Evolutionary conservation across 2,797 vertebrate genomes (phyloP).

Genomic region (Sibirionetta formosa): DNA sequence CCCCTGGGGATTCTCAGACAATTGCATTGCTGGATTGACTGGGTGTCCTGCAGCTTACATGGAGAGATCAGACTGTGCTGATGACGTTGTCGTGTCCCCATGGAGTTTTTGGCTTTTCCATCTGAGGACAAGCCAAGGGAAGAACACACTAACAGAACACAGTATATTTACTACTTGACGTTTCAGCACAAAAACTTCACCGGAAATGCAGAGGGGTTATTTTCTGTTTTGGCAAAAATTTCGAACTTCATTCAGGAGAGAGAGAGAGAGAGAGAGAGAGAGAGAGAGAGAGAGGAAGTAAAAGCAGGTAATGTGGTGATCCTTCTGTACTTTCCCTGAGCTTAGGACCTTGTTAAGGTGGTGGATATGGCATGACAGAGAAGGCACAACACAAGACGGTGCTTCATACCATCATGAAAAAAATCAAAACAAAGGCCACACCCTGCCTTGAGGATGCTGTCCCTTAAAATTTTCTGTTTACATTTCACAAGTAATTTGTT

Average conservation of each 20-base stretch:
- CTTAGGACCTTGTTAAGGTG: not conserved
- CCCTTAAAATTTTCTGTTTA: not conserved
- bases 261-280: not conserved
- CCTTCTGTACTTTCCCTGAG: not conserved
- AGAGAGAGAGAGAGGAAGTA: not conserved
- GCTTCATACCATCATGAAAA: not conserved
- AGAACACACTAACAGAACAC: not conserved
- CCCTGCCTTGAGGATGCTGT: not conserved
- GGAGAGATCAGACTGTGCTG: not conserved
- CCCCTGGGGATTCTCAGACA: not conserved
- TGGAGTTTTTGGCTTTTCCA: not conserved
- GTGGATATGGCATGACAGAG: not conserved
- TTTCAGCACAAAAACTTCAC: not conserved
- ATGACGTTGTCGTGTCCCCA: not conserved
- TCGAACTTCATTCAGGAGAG: rapidly evolving
- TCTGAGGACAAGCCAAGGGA: not conserved
- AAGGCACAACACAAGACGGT: not conserved
- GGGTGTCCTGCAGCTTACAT: not conserved
- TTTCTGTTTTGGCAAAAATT: not conserved
- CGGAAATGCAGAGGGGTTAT: not conserved
- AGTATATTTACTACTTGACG: not conserved
- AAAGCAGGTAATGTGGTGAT: not conserved
- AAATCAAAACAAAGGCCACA: not conserved
- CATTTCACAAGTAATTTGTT: not conserved
- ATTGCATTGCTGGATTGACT: not conserved